Conservation (phyloP, 2,888 invertebrate genomes). For the Mesopsocus fuscifrons region DNA sequence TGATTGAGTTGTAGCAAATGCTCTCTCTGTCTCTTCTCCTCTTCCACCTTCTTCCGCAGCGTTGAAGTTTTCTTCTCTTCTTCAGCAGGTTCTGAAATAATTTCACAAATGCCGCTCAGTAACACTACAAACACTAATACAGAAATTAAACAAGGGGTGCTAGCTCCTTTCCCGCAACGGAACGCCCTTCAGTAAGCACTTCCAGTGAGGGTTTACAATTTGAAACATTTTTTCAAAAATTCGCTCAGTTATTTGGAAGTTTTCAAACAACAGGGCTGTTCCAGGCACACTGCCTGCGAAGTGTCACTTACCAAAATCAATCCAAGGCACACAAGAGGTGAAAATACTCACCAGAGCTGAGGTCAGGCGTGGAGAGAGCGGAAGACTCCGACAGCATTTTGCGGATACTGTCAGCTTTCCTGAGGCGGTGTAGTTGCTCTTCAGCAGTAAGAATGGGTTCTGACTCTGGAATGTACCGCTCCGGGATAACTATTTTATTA, state of each 20-base stretch:
- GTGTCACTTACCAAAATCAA: too few relatives aligned
- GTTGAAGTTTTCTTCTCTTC: slow-evolving; percentile 24
- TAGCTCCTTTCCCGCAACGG: too few relatives aligned
- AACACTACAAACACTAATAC: too few relatives aligned
- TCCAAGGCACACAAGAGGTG: too few relatives aligned
- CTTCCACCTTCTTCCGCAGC: slow-evolving; percentile 51
- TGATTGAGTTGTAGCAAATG: slow-evolving; percentile 80
- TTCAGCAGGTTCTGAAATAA: slow-evolving; percentile 15
- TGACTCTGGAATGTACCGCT: slow-evolving; percentile 81
- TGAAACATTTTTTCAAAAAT: too few relatives aligned
- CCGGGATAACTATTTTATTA: slow-evolving; percentile 78
- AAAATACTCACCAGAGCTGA: slow-evolving; percentile 3
- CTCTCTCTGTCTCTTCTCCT: slow-evolving; percentile 74
- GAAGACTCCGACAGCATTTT: slow-evolving; percentile 69
- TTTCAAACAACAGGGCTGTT: too few relatives aligned
- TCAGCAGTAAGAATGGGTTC: slow-evolving; percentile 68
- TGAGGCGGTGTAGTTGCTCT: slow-evolving; percentile 61
- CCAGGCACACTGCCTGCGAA: too few relatives aligned
- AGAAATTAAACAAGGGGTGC: too few relatives aligned
- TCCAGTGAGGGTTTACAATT: too few relatives aligned
- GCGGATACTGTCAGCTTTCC: slow-evolving; percentile 80
- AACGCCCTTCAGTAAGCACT: too few relatives aligned
- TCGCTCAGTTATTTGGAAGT: too few relatives aligned
- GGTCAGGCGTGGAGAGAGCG: slow-evolving; percentile 24
- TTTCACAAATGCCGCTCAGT: too few relatives aligned